phyloP scores from a whole-genome alignment of 1,140 invertebrate species.

The Leguminivora glycinivorella region DNA sequence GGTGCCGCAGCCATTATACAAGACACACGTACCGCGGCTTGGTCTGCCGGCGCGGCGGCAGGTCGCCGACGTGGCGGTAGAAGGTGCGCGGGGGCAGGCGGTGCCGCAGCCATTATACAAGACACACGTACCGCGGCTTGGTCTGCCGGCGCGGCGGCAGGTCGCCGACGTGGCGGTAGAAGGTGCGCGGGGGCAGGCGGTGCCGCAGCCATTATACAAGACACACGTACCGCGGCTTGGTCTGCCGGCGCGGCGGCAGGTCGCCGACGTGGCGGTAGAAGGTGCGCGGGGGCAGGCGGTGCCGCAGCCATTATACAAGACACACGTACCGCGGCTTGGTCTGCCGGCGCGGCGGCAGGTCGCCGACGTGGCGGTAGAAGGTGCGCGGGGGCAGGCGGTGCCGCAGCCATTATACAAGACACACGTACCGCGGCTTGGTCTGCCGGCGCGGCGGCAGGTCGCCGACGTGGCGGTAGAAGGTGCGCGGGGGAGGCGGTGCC shows the following conservation, averaged over 20 bases:
- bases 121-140: slow-evolving; percentile 49
- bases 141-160: slow-evolving; percentile 59
- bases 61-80: slow-evolving; percentile 71
- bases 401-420: no score
- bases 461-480: slow-evolving; percentile 73
- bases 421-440: slow-evolving; percentile 50
- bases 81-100: slow-evolving; percentile 72
- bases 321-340: slow-evolving; percentile 51
- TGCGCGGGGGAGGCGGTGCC: slow-evolving; percentile 71
- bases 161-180: slow-evolving; percentile 72
- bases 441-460: slow-evolving; percentile 63
- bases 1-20: slow-evolving; percentile 73
- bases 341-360: slow-evolving; percentile 60
- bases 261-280: slow-evolving; percentile 74
- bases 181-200: slow-evolving; percentile 71
- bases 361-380: slow-evolving; percentile 73
- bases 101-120: slow-evolving; percentile 73
- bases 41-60: slow-evolving; percentile 57
- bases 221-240: slow-evolving; percentile 50
- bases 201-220: no score
- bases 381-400: slow-evolving; percentile 72
- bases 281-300: slow-evolving; percentile 71
- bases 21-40: slow-evolving; percentile 51
- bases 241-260: slow-evolving; percentile 58
- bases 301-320: no score